Evolutionary conservation across 2,113 vertebrate genomes (phyloP), one percentile per base, ranked within the genome.

Genomic region (Lontra canadensis): DNA sequence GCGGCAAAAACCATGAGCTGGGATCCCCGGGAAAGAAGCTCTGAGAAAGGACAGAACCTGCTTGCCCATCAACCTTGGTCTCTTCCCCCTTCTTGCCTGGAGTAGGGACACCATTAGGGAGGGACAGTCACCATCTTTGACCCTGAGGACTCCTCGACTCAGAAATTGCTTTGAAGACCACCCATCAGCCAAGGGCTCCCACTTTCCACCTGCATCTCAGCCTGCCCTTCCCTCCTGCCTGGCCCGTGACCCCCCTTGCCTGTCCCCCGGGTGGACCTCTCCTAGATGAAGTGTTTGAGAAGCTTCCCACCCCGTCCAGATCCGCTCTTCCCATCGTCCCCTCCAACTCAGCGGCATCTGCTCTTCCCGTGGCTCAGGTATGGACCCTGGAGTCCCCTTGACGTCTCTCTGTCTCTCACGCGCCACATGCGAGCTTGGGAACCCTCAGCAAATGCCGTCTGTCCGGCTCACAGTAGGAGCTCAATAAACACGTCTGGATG

Each of bases 241-340:
- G 86, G 49, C 6, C 29, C 3, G 12, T 2, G 26, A 4, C 52
- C 52, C 52, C 52, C 17, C 17, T 55, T 55, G 52, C 3, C 73
- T 7, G 39, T 20, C 83, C 61, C 83, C 6, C 0, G 2, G n/a
- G 1, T 4, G 20, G 42, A 25, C 29, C 20, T 47, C 61, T 7
- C 44, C 2, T 6, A 49, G 5, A 4, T 2, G 7, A 7, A n/a
- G 25, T 42, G 1, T 9, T 13, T 4, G 12, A n/a, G 21, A 69
- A 67, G 44, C 83, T 26, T n/a, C 42, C 12, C 1, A 4, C 7
- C 31, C 63, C 61, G 42, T 6, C 29, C 42, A 67, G 61, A 8
- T 12, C 11, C 1, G 23, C 26, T 42, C 25, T 9, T 26, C 12
- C 83, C 29, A 8, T 1, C 2, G 6, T 49, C 42, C 2, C 39